Evolutionary conservation across 1,140 invertebrate species (phyloP).

Genomic region (Episyrphus balteatus): DNA sequence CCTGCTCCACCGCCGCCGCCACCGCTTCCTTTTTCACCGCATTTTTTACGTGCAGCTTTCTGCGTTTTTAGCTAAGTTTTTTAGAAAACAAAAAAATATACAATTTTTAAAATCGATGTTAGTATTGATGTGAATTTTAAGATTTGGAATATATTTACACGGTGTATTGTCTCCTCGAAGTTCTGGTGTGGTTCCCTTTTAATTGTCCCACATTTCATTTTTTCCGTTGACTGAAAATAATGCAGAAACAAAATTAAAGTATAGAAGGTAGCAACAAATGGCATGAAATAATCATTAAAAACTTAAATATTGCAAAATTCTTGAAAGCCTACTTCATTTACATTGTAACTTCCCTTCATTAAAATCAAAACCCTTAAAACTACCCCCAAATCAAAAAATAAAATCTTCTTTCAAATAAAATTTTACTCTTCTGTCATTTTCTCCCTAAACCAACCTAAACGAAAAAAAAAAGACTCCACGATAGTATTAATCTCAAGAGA

Average conservation of each 20-base stretch:
- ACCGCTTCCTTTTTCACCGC: slow-evolving; percentile 21
- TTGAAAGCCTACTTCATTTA: too few relatives aligned
- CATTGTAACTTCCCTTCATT: too few relatives aligned
- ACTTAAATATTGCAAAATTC: too few relatives aligned
- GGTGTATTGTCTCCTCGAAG: slow-evolving; percentile 35
- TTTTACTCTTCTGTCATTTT: too few relatives aligned
- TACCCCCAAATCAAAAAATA: too few relatives aligned
- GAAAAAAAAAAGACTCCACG: too few relatives aligned
- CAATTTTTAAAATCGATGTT: not conserved
- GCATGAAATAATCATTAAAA: too few relatives aligned
- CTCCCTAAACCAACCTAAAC: too few relatives aligned
- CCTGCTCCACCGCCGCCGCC: not conserved
- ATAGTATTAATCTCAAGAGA: too few relatives aligned
- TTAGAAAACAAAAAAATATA: not conserved
- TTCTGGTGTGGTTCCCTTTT: slow-evolving; percentile 34
- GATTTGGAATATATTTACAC: slow-evolving; percentile 20
- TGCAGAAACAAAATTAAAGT: not conserved
- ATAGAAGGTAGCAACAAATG: not conserved
- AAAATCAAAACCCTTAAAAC: too few relatives aligned
- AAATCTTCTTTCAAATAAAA: too few relatives aligned
- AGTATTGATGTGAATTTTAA: not conserved
- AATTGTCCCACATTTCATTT: slow-evolving; percentile 28
- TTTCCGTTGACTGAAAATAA: slow-evolving; percentile 16
- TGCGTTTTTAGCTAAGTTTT: slow-evolving; percentile 28
- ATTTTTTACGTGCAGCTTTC: slow-evolving; percentile 20